Evolutionary conservation across 2,888 invertebrate genomes (phyloP).

Genomic region (Acleris holmiana): DNA sequence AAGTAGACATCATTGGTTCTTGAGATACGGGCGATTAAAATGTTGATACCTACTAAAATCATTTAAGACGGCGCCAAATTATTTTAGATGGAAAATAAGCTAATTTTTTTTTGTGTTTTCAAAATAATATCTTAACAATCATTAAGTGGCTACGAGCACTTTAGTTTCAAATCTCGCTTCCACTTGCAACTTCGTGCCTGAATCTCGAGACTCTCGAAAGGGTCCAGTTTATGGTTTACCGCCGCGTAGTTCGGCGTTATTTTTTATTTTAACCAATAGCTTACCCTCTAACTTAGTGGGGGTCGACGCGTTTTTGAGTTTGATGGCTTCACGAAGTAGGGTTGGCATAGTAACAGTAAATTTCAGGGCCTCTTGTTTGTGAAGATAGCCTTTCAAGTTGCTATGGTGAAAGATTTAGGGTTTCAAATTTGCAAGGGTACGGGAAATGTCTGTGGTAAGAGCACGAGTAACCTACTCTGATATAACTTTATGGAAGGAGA

Average conservation of each 20-base stretch:
- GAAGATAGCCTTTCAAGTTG: conserved; percentile 11
- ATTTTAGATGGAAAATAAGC: too few relatives aligned
- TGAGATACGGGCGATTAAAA: too few relatives aligned
- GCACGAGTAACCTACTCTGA: neutral
- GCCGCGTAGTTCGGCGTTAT: conserved; percentile 42
- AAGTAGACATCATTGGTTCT: too few relatives aligned
- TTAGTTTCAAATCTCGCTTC: conserved; percentile 13
- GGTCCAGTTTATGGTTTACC: conserved; percentile 48
- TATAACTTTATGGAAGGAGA: too few relatives aligned
- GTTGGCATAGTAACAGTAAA: conserved; percentile 36
- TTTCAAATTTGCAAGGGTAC: conserved; percentile 19
- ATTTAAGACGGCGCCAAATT: too few relatives aligned
- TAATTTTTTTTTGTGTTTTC: too few relatives aligned
- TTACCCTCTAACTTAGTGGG: conserved; percentile 39
- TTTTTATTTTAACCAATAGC: conserved; percentile 48
- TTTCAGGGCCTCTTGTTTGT: conserved; percentile 31
- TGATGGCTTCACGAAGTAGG: conserved; percentile 32
- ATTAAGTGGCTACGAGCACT: neutral
- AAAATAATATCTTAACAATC: too few relatives aligned
- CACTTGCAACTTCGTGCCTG: conserved; percentile 19
- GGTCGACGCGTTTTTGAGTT: conserved; percentile 33
- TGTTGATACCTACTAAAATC: too few relatives aligned
- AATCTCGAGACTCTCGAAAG: conserved; percentile 34
- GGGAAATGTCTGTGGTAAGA: neutral
- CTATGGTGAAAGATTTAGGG: conserved; percentile 23